Evolutionary conservation across 2,888 invertebrate genomes (phyloP).

Genomic region (Leptopilina syphax): DNA sequence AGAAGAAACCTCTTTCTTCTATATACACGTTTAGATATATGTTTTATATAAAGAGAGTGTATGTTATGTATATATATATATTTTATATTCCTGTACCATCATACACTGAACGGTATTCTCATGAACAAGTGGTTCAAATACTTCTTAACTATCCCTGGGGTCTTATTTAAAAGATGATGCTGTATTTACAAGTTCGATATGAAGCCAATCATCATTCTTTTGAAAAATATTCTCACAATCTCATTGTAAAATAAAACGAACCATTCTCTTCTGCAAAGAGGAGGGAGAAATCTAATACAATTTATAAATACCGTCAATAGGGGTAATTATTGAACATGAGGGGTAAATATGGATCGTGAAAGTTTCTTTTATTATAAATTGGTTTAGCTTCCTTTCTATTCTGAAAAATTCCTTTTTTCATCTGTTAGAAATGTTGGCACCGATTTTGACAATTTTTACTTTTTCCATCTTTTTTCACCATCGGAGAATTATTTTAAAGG

Average conservation of each 20-base stretch:
- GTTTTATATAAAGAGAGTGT: slow-evolving; percentile 13
- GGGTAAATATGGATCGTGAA: not conserved
- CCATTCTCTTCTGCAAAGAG: not conserved
- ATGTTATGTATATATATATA: not conserved
- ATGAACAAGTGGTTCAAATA: slow-evolving; percentile 36
- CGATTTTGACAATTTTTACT: too few species aligned
- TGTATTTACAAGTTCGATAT: slow-evolving; percentile 29
- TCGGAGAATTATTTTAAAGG: too few species aligned
- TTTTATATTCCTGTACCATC: not conserved
- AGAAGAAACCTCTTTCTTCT: slow-evolving; percentile 62
- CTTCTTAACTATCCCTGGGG: slow-evolving; percentile 39
- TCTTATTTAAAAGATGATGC: slow-evolving; percentile 34
- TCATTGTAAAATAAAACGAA: slow-evolving; percentile 15
- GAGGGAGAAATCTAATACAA: not conserved
- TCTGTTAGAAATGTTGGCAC: too few species aligned
- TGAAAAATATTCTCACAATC: slow-evolving; percentile 23
- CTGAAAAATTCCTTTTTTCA: too few species aligned
- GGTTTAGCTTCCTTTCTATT: too few species aligned
- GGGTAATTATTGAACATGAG: too few species aligned
- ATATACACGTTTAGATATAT: slow-evolving; percentile 19
- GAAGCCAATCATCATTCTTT: slow-evolving; percentile 30
- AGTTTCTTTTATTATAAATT: too few species aligned
- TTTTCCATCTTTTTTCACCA: too few species aligned
- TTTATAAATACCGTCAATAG: not conserved
- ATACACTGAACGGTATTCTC: slow-evolving; percentile 27